Evolutionary conservation across 2,113 vertebrate species (phyloP), one percentile per base, ranked within the genome.

Genomic region (Microtus oregoni): DNA sequence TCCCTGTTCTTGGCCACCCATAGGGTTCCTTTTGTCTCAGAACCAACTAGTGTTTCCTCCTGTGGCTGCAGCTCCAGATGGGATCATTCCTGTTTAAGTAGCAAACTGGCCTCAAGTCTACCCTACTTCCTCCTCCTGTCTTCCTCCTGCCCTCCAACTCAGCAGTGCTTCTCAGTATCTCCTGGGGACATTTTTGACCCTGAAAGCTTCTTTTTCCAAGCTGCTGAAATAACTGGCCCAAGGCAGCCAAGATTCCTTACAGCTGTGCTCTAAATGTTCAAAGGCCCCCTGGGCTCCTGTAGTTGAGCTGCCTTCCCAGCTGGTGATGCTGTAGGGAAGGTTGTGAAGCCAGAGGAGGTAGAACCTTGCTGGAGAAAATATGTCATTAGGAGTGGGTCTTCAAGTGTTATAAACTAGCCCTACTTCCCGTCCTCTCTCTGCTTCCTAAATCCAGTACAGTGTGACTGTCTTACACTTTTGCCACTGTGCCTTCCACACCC

Each of bases 141-240:
- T 58, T 38, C 73, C 47, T 30, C 19, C 12, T 90, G 58, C 19
- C 81, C 35, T 41, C 30, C 11, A 86, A 41, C 75, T 67, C 55
- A 30, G 6, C 79, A 65, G 65, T 87, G 61, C 55, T 35, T 85
- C 79, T 90, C 76, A 75, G 61, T 0, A 44, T 76, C 73, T 38
- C 78, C 90, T 58, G 77, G 32, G 77, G 94, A 92, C 9, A 14
- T 50, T 68, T 32, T 73, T 58, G 28, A 65, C 30, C 11, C 28
- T 24, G 1, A 88, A 91, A 91, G 76, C 19, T 76, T 93, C 88
- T n/a, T 77, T 93, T 67, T 47, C 88, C 93, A 61, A 94, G 89
- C 68, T 41, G 35, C 67, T 83, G n/a, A 89, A 90, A 35, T 86
- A 55, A 77, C 70, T 93, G 24, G 20, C n/a, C 72, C 47, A 3